These are phyloP conservation scores for Centruroides sculpturatus DNA, from an alignment of 1,140 invertebrate species.

Conservation along the genomic window DNA sequence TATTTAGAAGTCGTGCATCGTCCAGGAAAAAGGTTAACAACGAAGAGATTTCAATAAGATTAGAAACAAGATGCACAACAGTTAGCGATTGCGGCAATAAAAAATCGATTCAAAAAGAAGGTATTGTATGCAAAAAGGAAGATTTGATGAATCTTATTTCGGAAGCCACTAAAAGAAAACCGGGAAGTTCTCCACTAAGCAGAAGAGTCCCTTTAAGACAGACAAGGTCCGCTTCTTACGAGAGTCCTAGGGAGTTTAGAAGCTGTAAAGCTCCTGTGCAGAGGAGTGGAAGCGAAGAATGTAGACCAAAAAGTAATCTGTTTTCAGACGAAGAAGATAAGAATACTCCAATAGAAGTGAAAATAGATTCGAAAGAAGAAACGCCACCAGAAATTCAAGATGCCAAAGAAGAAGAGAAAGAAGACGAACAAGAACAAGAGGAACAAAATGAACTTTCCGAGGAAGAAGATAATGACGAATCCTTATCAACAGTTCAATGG, in stretches of 20 bases:
- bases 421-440: background rate
- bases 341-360: too few relatives aligned
- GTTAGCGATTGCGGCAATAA: background rate
- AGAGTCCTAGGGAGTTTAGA: background rate
- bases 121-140: constrained; percentile 19
- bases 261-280: constrained; percentile 1
- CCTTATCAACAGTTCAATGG: constrained; percentile 15
- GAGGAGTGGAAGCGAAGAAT: constrained; percentile 9
- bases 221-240: constrained; percentile 13
- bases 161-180: constrained; percentile 12
- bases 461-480: background rate
- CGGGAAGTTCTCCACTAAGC: constrained; percentile 3
- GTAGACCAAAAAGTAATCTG: background rate
- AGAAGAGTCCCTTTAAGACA: constrained; percentile 5
- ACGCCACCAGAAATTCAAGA: background rate
- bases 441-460: background rate
- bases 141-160: constrained; percentile 16
- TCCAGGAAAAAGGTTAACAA: constrained; percentile 3
- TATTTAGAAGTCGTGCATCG: background rate
- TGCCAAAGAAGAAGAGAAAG: too few relatives aligned
- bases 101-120: constrained; percentile 6
- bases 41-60: background rate
- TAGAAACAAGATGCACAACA: background rate
- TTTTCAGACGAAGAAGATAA: too few relatives aligned
- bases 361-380: background rate